Evolutionary conservation across 1,140 invertebrate species (phyloP).

Genomic region (Brachystomella parvula): DNA sequence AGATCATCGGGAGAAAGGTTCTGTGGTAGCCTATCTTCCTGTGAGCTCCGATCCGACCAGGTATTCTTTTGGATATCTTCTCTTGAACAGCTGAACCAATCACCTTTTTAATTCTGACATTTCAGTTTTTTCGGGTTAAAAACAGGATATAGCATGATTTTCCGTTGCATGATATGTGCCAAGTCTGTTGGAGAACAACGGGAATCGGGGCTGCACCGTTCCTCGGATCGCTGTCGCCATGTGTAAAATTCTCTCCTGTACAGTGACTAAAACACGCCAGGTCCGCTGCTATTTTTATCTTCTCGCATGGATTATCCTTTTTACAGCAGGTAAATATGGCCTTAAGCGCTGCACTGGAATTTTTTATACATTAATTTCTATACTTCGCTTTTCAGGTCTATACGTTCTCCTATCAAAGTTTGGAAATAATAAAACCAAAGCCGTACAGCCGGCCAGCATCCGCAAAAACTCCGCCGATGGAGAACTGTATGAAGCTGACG

Average conservation of each 20-base stretch:
- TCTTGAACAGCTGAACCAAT: too few relatives aligned
- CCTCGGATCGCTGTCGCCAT: not conserved
- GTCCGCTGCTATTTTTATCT: constrained; percentile 23
- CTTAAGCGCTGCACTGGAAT: constrained; percentile 22
- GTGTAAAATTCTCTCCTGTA: too few relatives aligned
- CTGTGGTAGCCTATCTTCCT: too few relatives aligned
- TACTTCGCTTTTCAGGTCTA: not conserved
- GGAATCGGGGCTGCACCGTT: constrained; percentile 8
- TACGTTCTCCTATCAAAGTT: not conserved
- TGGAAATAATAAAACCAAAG: not conserved
- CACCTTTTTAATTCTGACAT: too few relatives aligned
- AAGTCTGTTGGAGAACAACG: constrained; percentile 4
- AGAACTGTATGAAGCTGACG: not conserved
- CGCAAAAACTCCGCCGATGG: not conserved
- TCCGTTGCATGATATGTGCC: constrained; percentile 6
- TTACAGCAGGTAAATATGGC: constrained; percentile 27
- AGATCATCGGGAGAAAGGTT: too few relatives aligned
- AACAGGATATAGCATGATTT: too few relatives aligned
- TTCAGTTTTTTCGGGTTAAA: too few relatives aligned
- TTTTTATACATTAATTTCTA: constrained; percentile 1
- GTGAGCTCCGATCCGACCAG: too few relatives aligned
- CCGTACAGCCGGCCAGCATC: not conserved
- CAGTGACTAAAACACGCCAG: not conserved
- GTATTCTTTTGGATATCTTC: too few relatives aligned
- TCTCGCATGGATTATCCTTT: constrained; percentile 34